Evolutionary conservation across 2,113 vertebrate genomes (phyloP), one percentile per base, ranked within the genome.

Genomic region (Sminthopsis crassicaudata): DNA sequence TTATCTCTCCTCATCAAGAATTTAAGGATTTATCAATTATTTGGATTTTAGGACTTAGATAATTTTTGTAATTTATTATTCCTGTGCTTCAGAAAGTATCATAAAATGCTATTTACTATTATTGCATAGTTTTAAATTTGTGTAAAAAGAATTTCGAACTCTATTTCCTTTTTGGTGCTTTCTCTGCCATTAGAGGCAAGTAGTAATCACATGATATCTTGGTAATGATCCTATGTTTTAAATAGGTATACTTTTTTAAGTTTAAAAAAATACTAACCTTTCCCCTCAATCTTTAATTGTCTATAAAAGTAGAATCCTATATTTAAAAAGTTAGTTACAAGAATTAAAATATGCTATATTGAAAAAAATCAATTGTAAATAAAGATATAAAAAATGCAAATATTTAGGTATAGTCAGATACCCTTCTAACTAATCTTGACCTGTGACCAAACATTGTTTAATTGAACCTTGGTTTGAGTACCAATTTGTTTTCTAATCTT

Each of bases 1-100:
- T 9, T 0, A 12, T 23, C 7, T 42, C 30, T 84, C 60, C 16
- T 12, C 55, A 6, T 89, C 89, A 51, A 22, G 91, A 23, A 27
- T 2, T 3, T 4, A 3, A 36, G 2, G 10, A 36, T 7, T 92
- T 8, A 53, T 19, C 11, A 0, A 2, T 54, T 10, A 3, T 11
- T 51, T 91, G 54, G 22, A 36, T 19, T 91, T 60, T 67, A 42
- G 90, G 23, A 36, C 10, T 46, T 11, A 8, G 30, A 23, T 67
- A 22, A 53, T 30, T 91, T 36, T 22, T 3, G 0, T 30, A 16
- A 84, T 46, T 92, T 84, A n/a, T 53, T 52, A 11, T 54, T 26
- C 6, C 26, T 8, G 4, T 10, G 6, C 36, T 14, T 2, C 1
- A 42, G 54, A n/a, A 93, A 92, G 89, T 25, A 25, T 3, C 2